phyloP scores from a whole-genome alignment of 2,797 vertebrate genomes.

The Sebastes glaucus region DNA sequence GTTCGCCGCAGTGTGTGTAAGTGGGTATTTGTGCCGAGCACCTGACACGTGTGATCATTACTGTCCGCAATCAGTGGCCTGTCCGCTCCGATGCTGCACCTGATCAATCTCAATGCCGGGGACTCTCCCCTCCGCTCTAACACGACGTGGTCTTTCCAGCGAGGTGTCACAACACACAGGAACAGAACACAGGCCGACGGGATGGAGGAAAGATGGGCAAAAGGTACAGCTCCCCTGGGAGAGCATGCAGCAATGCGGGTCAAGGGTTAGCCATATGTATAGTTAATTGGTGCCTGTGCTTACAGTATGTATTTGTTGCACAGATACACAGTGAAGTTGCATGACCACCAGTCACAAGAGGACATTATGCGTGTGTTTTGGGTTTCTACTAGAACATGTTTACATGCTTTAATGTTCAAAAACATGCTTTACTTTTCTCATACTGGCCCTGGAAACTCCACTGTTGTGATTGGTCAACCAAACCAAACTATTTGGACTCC shows the following conservation, averaged over 20 bases:
- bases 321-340: not conserved
- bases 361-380: too few relatives aligned
- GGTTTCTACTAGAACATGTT: too few relatives aligned
- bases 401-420: too few relatives aligned
- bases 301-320: not conserved
- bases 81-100: constrained; percentile 39
- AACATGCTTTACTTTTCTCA: too few relatives aligned
- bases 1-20: not conserved
- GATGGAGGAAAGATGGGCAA: not conserved
- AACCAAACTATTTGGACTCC: too few relatives aligned
- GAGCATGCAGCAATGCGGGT: too few relatives aligned
- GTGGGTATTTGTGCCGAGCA: not conserved
- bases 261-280: not conserved
- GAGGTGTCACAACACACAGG: not conserved
- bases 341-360: not conserved
- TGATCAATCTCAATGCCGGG: constrained; percentile 54
- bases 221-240: not conserved
- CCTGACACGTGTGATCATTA: constrained; percentile 43
- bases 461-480: too few relatives aligned
- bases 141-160: not conserved
- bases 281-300: not conserved
- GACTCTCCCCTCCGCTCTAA: not conserved
- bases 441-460: too few relatives aligned
- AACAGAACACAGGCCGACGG: not conserved
- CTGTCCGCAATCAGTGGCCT: constrained; percentile 49